phyloP scores from a whole-genome alignment of 1,140 invertebrate species.

The Olivierus martensii region DNA sequence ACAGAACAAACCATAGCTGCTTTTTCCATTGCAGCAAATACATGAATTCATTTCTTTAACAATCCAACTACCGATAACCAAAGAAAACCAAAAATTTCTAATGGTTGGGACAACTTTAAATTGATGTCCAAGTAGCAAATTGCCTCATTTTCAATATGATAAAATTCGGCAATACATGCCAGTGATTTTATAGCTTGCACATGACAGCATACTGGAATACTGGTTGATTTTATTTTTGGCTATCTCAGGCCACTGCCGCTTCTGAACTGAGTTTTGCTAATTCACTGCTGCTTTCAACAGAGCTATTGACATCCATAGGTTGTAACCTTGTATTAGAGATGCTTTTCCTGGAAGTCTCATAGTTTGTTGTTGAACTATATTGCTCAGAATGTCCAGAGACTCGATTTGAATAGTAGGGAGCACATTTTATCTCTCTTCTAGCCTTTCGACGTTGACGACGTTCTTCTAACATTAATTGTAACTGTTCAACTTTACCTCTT shows the following conservation, averaged over 20 bases:
- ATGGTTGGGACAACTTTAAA: too few relatives aligned
- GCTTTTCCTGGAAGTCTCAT: not conserved
- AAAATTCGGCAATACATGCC: too few relatives aligned
- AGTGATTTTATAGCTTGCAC: too few relatives aligned
- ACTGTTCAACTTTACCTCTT: constrained; percentile 67
- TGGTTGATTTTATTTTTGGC: too few relatives aligned
- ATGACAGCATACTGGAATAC: too few relatives aligned
- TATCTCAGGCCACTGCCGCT: constrained; percentile 9
- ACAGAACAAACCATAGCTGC: too few relatives aligned
- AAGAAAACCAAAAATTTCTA: too few relatives aligned
- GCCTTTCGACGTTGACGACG: constrained; percentile 62
- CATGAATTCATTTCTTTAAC: too few relatives aligned
- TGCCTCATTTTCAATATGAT: too few relatives aligned
- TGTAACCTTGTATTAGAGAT: not conserved
- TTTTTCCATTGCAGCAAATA: too few relatives aligned
- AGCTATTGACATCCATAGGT: not conserved
- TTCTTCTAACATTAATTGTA: constrained; percentile 76
- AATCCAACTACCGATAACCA: too few relatives aligned
- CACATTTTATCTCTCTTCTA: constrained; percentile 50
- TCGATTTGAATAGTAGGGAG: constrained; percentile 43
- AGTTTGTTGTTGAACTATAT: not conserved
- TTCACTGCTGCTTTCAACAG: not conserved
- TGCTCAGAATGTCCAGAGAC: not conserved
- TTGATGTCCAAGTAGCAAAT: too few relatives aligned
- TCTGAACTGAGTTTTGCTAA: constrained; percentile 5